Evolutionary conservation across 2,113 vertebrate species (phyloP), one percentile per base, ranked within the genome.

Genomic region (Hippocampus barbouri): DNA sequence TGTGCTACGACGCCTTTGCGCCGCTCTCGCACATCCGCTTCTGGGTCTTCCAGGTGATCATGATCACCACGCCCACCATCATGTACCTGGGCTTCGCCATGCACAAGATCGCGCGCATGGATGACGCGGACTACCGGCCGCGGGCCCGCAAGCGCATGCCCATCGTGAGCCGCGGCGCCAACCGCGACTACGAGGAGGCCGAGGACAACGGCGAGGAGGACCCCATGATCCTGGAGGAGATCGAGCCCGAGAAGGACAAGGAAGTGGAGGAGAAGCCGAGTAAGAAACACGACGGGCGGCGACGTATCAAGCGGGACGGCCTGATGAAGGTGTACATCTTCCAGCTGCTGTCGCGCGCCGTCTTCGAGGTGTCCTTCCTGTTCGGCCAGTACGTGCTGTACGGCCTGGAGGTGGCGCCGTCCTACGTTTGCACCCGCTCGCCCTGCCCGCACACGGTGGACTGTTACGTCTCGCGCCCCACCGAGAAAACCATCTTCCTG

Each of bases 21-120:
- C 96, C 95, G 0, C 92, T 97, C 16, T 97, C 96, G 8, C 95
- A 97, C 0, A 93, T 96, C 43, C 93, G 95, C 27, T 97, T 96
- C 86, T 97, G 96, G 96, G 89, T 96, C 69, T 97, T 97, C 77
- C 95, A 97, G 87, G 94, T 96, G 76, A 97, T 97, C 61, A 80
- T 94, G 89, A 94, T 97, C 80, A 94, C 94, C 1, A 94, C 91
- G 0, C 95, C 95, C 0, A 96, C 95, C 0, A 89, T 97, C 76
- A 91, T 97, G 82, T 97, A 97, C 87, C 90, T 97, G 53, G 95
- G 94, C 69, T 97, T 95, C 0, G 96, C 95, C 43, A 93, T 97
- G 93, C 95, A 97, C 76, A 94, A 93, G 74, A 95, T 97, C 0
- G 93, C 94, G 8, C 93, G 94, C 56, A 91, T 90, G 88, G 90